These are phyloP conservation scores for Phyllotis vaccarum DNA, from an alignment of 2,797 vertebrate genomes.

Conservation along the genomic window DNA sequence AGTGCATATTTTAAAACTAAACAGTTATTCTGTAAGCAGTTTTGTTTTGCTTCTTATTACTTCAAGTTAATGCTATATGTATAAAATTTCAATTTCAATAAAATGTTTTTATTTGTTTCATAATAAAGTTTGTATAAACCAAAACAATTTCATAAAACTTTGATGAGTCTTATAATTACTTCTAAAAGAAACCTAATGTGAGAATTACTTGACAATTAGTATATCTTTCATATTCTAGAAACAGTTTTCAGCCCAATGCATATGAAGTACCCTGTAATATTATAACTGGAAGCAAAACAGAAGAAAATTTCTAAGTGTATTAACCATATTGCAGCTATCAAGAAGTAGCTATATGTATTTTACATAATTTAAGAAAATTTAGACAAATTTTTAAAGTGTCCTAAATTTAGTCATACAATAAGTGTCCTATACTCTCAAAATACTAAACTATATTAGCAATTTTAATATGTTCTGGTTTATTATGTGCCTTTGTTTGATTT, in stretches of 20 bases:
- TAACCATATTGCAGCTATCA: neutral
- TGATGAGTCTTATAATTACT: neutral
- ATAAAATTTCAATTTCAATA: slow-evolving; percentile 13
- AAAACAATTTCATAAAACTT: slow-evolving; percentile 26
- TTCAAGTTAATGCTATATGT: neutral
- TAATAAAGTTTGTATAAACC: neutral
- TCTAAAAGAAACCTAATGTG: neutral
- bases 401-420: neutral
- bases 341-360: neutral
- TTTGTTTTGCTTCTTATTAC: neutral
- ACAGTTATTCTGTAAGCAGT: neutral
- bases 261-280: neutral
- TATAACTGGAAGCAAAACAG: neutral
- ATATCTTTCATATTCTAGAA: neutral
- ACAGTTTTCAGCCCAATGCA: neutral
- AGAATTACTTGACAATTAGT: neutral
- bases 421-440: neutral
- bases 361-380: neutral
- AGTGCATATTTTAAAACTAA: neutral
- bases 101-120: neutral
- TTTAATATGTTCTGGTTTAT: neutral
- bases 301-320: neutral
- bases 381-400: neutral
- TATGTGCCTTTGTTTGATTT: neutral
- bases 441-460: neutral